Evolutionary conservation across 2,113 vertebrate species (phyloP).

Genomic region (Pardalotus punctatus): DNA sequence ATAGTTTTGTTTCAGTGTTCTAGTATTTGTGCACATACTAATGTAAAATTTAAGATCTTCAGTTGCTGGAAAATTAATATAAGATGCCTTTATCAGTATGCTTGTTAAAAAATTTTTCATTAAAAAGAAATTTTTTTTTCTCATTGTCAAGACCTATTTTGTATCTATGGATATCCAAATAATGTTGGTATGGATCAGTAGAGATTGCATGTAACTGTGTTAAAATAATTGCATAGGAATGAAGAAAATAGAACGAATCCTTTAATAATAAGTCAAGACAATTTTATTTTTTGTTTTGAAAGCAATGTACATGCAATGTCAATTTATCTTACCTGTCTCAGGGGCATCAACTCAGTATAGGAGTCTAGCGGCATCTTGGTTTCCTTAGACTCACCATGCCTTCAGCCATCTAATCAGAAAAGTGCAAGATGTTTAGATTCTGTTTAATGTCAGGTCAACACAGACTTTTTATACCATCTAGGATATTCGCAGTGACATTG

Average conservation of each 20-base stretch:
- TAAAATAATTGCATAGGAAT: neutral
- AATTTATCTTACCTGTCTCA: neutral
- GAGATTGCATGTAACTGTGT: neutral
- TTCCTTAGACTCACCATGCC: neutral
- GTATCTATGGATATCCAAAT: neutral
- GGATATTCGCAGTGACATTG: neutral
- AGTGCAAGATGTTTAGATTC: neutral
- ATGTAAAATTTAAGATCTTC: neutral
- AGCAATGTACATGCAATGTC: accelerated
- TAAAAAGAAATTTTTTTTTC: neutral
- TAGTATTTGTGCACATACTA: neutral
- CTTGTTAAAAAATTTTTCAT: neutral
- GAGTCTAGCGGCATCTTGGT: neutral
- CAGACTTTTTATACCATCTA: neutral
- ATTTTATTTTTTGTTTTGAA: neutral
- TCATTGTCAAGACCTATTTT: neutral
- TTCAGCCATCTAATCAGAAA: neutral
- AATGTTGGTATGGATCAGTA: neutral
- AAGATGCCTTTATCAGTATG: neutral
- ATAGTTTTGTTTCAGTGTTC: neutral
- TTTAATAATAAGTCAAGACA: neutral
- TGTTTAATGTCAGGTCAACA: neutral
- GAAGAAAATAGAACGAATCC: neutral
- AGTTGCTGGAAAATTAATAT: neutral
- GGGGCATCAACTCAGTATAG: neutral